Evolutionary conservation across 2,113 vertebrate genomes (phyloP).

Genomic region (Athene noctua): DNA sequence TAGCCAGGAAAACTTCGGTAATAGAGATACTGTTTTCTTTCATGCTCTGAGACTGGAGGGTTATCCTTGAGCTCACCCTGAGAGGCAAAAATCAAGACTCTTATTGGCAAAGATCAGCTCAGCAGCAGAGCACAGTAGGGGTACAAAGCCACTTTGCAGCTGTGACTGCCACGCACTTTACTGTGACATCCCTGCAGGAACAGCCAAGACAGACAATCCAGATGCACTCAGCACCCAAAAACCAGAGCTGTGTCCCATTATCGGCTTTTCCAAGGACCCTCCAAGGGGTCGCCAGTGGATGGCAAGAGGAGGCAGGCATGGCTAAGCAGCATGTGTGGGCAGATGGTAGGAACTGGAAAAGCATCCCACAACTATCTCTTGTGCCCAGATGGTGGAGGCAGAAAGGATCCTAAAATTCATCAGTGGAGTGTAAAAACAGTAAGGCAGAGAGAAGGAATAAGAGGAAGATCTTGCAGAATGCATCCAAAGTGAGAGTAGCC

Average conservation of each 20-base stretch:
- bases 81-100: neutral
- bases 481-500: too few species aligned
- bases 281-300: neutral
- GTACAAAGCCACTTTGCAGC: neutral
- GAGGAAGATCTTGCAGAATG: too few species aligned
- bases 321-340: neutral
- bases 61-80: neutral
- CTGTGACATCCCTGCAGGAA: neutral
- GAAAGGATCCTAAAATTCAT: neutral
- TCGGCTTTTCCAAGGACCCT: neutral
- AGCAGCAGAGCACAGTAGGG: neutral
- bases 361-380: neutral
- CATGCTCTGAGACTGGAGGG: too few species aligned
- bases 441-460: neutral
- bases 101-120: neutral
- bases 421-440: neutral
- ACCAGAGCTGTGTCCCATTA: neutral
- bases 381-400: neutral
- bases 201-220: neutral
- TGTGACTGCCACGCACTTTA: accelerated
- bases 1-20: accelerated
- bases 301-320: neutral
- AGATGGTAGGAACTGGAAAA: neutral
- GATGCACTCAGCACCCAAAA: neutral
- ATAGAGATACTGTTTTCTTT: too few species aligned